These are phyloP conservation scores for Siniperca knerii DNA, from an alignment of 2,113 vertebrate species.

Conservation along the genomic window DNA sequence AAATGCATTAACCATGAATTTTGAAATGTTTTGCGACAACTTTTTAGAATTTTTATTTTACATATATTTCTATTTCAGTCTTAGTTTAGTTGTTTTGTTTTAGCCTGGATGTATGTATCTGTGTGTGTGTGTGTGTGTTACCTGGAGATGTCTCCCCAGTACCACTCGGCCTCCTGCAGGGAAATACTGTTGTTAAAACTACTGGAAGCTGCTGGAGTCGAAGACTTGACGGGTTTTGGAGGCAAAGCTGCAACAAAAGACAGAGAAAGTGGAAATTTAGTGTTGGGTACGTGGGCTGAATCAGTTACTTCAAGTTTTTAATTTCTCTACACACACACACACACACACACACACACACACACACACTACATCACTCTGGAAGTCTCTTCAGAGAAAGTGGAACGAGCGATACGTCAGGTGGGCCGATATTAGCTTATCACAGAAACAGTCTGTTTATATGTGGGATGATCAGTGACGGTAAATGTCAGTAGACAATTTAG, in stretches of 20 bases:
- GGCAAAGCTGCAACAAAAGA: conserved; percentile 89
- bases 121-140: conserved; percentile 16
- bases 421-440: background rate
- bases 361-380: background rate
- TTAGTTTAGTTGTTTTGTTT: too few species aligned
- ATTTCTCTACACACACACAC: background rate
- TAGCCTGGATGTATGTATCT: background rate
- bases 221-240: conserved; percentile 93
- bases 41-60: too few species aligned
- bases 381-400: background rate
- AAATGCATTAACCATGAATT: too few species aligned
- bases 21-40: too few species aligned
- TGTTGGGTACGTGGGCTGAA: too few species aligned
- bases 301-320: background rate
- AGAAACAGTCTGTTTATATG: too few species aligned
- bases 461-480: too few species aligned
- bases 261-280: background rate
- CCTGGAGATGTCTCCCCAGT: conserved; percentile 99
- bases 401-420: background rate
- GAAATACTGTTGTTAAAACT: conserved; percentile 97
- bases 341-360: too few species aligned
- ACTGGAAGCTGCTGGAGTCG: conserved; percentile 87
- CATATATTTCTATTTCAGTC: too few species aligned
- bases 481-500: too few species aligned
- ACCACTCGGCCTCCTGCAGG: conserved; percentile 98